A percentile compares a stretch with the other conserved stretches of the same genome.
Evolutionary conservation across 2,113 vertebrate genomes (phyloP).

Genomic region (Lamprologus sp.): DNA sequence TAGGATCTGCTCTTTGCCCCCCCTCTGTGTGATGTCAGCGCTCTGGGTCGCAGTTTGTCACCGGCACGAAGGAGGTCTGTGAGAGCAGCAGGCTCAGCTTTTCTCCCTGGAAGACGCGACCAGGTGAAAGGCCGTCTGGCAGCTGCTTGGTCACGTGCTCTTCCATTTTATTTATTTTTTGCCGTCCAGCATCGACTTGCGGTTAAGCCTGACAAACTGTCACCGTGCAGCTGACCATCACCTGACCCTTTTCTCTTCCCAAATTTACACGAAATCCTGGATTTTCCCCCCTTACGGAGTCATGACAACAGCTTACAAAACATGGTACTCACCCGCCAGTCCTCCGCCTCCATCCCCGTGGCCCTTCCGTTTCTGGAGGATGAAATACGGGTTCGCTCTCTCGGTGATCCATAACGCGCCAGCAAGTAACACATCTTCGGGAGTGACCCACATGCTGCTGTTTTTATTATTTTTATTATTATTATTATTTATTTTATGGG

Average conservation of each 20-base stretch:
- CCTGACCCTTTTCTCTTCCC: not conserved
- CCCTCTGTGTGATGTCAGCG: not conserved
- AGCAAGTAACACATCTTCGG: slow-evolving; percentile 93
- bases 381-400: slow-evolving; percentile 94
- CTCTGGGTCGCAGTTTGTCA: not conserved
- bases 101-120: not conserved
- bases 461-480: not conserved
- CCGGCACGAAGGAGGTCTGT: not conserved
- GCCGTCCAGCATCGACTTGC: not conserved
- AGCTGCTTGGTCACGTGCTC: slow-evolving; percentile 15
- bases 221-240: not conserved
- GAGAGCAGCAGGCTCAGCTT: not conserved
- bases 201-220: not conserved
- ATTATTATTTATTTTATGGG: not conserved
- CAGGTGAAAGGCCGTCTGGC: slow-evolving; percentile 7
- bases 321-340: slow-evolving; percentile 70
- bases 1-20: not conserved
- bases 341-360: slow-evolving; percentile 87
- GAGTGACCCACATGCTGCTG: slow-evolving; percentile 87
- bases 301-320: not conserved
- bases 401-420: slow-evolving; percentile 94
- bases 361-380: slow-evolving; percentile 93
- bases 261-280: not conserved
- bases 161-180: not conserved
- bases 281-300: rapidly evolving